Percentiles rank a stretch among this genome's conserved stretches.
Conservation (phyloP, 2,888 invertebrate genomes). For the Tyria jacobaeae region DNA sequence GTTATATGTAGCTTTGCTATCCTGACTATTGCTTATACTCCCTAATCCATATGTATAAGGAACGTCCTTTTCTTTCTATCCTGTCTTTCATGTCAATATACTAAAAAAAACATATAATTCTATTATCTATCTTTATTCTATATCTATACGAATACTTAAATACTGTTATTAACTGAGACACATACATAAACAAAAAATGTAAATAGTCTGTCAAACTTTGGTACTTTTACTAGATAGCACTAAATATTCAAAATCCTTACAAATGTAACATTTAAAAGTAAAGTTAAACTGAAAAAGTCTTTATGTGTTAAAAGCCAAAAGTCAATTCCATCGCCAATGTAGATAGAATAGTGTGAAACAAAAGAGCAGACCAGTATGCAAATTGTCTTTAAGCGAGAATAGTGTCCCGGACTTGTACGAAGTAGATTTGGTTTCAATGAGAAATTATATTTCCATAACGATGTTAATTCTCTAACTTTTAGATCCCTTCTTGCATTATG, state of each 20-base stretch:
- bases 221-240: not conserved
- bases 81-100: too few species aligned
- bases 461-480: slow-evolving; percentile 11
- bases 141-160: too few species aligned
- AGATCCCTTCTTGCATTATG: not conserved
- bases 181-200: too few species aligned
- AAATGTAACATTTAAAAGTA: not conserved
- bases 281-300: slow-evolving; percentile 3
- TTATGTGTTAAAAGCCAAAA: slow-evolving; percentile 7
- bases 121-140: too few species aligned
- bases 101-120: too few species aligned
- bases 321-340: slow-evolving; percentile 4
- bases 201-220: too few species aligned
- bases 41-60: too few species aligned
- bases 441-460: slow-evolving; percentile 17
- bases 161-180: too few species aligned
- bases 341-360: slow-evolving; percentile 14
- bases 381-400: slow-evolving; percentile 25
- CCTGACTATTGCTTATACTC: too few species aligned
- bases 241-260: not conserved
- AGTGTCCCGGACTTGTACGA: slow-evolving; percentile 14
- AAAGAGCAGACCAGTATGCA: slow-evolving; percentile 35
- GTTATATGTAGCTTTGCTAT: too few species aligned
- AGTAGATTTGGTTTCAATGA: slow-evolving; percentile 9
- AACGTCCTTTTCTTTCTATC: too few species aligned